Conservation (phyloP, 92 coral and sea anemone species). For the Porites evermanni region DNA sequence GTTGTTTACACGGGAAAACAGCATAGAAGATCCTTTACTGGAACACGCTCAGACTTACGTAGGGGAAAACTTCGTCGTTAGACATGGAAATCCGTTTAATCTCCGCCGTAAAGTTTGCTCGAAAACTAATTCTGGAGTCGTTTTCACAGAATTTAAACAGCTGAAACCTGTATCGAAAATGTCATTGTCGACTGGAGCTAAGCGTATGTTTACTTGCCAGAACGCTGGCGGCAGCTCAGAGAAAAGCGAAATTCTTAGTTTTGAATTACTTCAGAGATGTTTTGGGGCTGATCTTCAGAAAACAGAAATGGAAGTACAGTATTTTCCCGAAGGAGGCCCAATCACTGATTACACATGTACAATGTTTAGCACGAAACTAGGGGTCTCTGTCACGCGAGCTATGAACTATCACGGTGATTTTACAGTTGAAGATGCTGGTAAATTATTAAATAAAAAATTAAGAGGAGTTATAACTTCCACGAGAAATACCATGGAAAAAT, state of each 20-base stretch:
- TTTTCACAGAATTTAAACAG: constrained; percentile 67
- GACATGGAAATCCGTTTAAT: constrained; percentile 63
- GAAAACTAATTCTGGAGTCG: constrained; percentile 55
- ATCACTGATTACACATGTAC: constrained; percentile 86
- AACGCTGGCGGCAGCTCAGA: constrained; percentile 93
- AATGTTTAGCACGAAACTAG: constrained; percentile 72
- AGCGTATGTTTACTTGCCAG: constrained; percentile 70
- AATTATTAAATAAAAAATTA: constrained; percentile 68
- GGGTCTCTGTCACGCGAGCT: constrained; percentile 89
- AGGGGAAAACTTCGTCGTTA: constrained; percentile 80
- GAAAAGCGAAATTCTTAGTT: constrained; percentile 80
- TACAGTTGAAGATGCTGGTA: constrained; percentile 72
- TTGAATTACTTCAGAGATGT: constrained; percentile 79
- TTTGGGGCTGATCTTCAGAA: constrained; percentile 81
- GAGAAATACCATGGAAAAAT: constrained; percentile 78
- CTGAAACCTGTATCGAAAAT: constrained; percentile 61
- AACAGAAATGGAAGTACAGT: constrained; percentile 82
- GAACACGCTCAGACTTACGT: constrained; percentile 69
- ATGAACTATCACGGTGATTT: constrained; percentile 85
- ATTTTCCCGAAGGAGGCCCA: constrained; percentile 82
- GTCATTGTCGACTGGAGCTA: constrained; percentile 76
- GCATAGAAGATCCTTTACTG: constrained; percentile 39
- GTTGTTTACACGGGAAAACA: constrained; percentile 26
- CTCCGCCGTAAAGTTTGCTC: constrained; percentile 69
- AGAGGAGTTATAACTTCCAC: constrained; percentile 72